Evolutionary conservation across 1,140 invertebrate genomes (phyloP).

Genomic region (Luehdorfia chinensis): DNA sequence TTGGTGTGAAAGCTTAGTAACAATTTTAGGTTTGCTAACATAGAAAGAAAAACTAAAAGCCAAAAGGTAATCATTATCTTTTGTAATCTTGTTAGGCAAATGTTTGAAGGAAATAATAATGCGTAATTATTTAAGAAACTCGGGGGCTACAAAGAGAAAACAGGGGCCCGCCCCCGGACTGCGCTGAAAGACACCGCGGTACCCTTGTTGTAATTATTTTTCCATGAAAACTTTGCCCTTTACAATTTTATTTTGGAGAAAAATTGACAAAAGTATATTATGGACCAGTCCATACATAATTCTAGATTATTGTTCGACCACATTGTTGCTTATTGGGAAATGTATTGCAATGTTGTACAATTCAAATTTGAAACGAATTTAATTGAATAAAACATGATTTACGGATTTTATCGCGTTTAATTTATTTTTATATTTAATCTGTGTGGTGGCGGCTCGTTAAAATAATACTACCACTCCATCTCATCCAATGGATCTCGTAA

Average conservation of each 20-base stretch:
- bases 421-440: too few species aligned
- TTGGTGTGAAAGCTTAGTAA: too few species aligned
- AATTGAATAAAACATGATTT: too few species aligned
- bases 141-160: conserved; percentile 10
- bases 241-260: conserved; percentile 40
- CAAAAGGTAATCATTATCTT: conserved; percentile 41
- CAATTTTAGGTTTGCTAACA: conserved; percentile 20
- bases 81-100: conserved; percentile 53
- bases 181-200: conserved; percentile 26
- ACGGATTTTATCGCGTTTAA: too few species aligned
- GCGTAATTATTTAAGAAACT: conserved; percentile 61
- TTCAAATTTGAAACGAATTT: too few species aligned
- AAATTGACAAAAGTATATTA: conserved; percentile 25
- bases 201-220: conserved; percentile 59
- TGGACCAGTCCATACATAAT: conserved; percentile 5
- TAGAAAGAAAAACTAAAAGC: conserved; percentile 32
- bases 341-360: too few species aligned
- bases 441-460: too few species aligned
- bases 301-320: too few species aligned
- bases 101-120: conserved; percentile 46
- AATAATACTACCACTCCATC: too few species aligned
- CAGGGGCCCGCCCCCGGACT: neutral
- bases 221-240: conserved; percentile 41
- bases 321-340: too few species aligned
- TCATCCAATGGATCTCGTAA: too few species aligned